These are phyloP conservation scores for Pachydiplax longipennis DNA, from an alignment of 2,888 invertebrate species.

Conservation along the genomic window DNA sequence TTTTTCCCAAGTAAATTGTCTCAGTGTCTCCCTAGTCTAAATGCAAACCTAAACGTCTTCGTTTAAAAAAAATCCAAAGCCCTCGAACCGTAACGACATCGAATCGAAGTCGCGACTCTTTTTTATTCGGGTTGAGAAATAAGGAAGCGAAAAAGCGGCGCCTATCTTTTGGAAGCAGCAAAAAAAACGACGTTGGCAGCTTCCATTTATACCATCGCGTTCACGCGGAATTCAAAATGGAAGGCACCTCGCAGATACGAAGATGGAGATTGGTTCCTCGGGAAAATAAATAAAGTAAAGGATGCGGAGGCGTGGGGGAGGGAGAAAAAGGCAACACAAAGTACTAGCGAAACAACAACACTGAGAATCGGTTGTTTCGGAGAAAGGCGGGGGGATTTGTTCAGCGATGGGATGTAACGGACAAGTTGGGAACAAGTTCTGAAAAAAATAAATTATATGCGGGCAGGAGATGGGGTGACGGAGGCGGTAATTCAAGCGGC, in stretches of 20 bases:
- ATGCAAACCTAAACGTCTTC: too few species aligned
- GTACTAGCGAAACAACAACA: background rate
- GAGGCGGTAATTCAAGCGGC: background rate
- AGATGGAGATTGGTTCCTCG: background rate
- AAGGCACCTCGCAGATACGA: background rate
- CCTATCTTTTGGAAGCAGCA: background rate
- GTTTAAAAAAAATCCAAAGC: background rate
- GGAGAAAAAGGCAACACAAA: background rate
- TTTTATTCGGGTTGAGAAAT: background rate
- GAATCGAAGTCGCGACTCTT: background rate
- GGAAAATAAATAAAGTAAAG: background rate
- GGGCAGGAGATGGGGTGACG: background rate
- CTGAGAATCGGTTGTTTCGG: background rate
- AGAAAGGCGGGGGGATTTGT: slow-evolving; percentile 17
- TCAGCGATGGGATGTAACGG: slow-evolving; percentile 36
- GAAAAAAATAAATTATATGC: slow-evolving; percentile 31
- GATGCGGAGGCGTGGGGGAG: background rate
- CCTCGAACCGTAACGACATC: background rate
- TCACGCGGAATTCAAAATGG: background rate
- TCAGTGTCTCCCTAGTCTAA: too few species aligned
- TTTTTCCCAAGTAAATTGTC: too few species aligned
- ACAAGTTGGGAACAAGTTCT: slow-evolving; percentile 28
- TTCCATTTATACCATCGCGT: background rate
- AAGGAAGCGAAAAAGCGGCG: background rate
- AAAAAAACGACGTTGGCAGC: background rate